Percentiles rank a stretch among this genome's conserved stretches.
These are phyloP conservation scores for Pangasius krempfi DNA, from an alignment of 2,797 vertebrate genomes.

Conservation along the genomic window DNA sequence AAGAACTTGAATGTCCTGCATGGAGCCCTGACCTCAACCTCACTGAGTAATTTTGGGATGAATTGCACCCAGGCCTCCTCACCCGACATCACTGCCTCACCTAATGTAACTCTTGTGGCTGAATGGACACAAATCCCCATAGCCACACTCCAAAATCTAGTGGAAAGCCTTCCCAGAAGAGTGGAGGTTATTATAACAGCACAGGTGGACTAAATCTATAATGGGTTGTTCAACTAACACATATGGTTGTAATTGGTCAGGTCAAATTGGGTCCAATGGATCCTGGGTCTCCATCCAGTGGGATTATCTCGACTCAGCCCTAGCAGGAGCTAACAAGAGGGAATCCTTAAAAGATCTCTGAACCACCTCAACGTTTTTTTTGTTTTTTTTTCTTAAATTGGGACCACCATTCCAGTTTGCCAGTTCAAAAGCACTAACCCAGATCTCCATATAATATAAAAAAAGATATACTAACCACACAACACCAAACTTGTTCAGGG, in stretches of 20 bases:
- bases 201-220: neutral
- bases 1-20: neutral
- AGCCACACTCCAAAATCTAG: neutral
- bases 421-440: neutral
- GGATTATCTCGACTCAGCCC: too few species aligned
- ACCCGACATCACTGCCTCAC: neutral
- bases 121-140: neutral
- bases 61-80: neutral
- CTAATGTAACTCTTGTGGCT: neutral
- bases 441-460: neutral
- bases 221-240: neutral
- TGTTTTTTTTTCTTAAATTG: neutral
- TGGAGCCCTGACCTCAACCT: neutral
- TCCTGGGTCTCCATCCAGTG: neutral
- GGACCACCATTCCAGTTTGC: neutral
- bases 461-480: neutral
- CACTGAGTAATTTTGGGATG: neutral
- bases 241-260: neutral
- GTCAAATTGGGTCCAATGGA: neutral
- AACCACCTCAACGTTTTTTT: neutral
- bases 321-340: neutral
- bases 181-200: neutral
- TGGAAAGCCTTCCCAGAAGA: neutral
- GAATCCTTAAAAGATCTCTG: neutral
- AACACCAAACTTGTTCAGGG: neutral